Percentiles rank a stretch among this genome's conserved stretches.
phyloP scores from a whole-genome alignment of 1,140 invertebrate genomes.

The Drosophila lini region DNA sequence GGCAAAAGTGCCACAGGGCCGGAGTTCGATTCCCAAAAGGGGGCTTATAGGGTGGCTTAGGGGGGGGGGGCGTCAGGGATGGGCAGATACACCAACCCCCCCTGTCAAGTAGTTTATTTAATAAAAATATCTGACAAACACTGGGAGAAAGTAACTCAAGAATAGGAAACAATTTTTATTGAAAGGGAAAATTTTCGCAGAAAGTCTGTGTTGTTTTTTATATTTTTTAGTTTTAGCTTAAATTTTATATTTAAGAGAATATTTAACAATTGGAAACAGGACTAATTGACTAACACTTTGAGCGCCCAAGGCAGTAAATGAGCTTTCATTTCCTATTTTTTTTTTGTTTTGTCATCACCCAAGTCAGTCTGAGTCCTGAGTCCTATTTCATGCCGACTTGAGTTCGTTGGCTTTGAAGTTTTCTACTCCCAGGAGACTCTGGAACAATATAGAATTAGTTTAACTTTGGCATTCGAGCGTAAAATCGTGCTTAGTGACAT shows the following conservation, averaged over 20 bases:
- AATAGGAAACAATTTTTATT: not conserved
- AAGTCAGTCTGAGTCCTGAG: not conserved
- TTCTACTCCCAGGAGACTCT: not conserved
- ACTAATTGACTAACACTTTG: conserved; percentile 20
- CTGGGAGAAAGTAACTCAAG: not conserved
- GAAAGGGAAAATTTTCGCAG: too few relatives aligned
- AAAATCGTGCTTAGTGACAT: not conserved
- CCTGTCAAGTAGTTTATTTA: conserved; percentile 58
- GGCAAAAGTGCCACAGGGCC: conserved; percentile 28
- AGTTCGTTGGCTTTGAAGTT: not conserved
- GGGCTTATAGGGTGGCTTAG: not conserved
- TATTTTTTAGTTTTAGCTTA: too few relatives aligned
- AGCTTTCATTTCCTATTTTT: not conserved
- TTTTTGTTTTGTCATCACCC: not conserved
- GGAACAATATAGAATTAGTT: not conserved
- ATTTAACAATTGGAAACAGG: not conserved
- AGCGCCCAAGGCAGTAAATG: conserved; percentile 32
- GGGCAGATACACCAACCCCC: not conserved
- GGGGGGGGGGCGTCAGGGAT: not conserved
- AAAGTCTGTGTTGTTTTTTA: not conserved
- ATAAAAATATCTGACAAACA: conserved; percentile 47
- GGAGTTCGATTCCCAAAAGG: conserved; percentile 8
- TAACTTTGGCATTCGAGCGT: not conserved
- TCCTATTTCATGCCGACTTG: conserved; percentile 14
- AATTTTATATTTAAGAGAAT: too few relatives aligned